These are phyloP conservation scores for Microchrysa polita DNA, from an alignment of 2,888 invertebrate genomes.

Conservation along the genomic window DNA sequence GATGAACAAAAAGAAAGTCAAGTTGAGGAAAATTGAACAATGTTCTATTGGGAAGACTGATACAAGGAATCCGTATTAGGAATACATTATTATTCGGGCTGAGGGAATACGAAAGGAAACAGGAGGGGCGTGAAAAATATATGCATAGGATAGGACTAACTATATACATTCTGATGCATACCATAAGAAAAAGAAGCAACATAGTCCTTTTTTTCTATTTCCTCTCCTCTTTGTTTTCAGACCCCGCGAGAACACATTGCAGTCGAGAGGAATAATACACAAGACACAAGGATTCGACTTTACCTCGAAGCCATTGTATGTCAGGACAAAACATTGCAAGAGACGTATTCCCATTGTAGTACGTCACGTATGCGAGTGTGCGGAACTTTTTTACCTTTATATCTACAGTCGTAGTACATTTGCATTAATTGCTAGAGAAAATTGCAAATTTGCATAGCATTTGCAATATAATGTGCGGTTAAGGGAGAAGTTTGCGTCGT, in stretches of 20 bases:
- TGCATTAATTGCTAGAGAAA: slow-evolving; percentile 24
- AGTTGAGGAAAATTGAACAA: slow-evolving; percentile 25
- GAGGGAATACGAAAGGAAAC: too few species aligned
- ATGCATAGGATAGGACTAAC: background rate
- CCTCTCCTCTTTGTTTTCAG: too few species aligned
- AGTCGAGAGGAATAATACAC: too few species aligned
- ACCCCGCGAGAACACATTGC: too few species aligned
- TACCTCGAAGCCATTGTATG: background rate
- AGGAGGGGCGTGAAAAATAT: too few species aligned
- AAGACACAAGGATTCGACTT: too few species aligned
- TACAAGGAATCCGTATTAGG: slow-evolving; percentile 4
- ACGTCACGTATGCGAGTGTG: too few species aligned
- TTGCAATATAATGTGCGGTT: too few species aligned
- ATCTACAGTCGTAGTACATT: background rate
- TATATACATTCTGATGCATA: slow-evolving; percentile 2
- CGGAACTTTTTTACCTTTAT: background rate
- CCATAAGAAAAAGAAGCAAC: background rate
- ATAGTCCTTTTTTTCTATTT: too few species aligned
- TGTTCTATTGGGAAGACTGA: slow-evolving; percentile 17
- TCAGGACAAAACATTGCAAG: slow-evolving; percentile 6
- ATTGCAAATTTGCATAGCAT: slow-evolving; percentile 12
- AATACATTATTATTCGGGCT: background rate
- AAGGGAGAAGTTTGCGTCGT: too few species aligned
- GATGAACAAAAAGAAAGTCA: too few species aligned
- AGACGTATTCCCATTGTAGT: slow-evolving; percentile 16